Conservation (phyloP, 2,113 vertebrate genomes). For the Corapipo altera region DNA sequence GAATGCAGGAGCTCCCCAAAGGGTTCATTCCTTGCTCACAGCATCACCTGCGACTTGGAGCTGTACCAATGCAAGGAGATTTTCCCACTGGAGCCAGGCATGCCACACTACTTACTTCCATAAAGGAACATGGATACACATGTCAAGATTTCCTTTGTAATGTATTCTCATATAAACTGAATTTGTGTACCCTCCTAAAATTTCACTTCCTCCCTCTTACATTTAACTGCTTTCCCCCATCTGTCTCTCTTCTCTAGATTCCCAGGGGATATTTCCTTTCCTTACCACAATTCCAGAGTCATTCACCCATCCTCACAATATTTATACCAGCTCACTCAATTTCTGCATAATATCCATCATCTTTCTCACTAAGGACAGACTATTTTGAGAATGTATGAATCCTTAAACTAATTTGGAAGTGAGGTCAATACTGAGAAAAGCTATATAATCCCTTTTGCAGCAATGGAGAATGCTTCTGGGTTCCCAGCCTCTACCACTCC, state of each 20-base stretch:
- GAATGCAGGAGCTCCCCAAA: neutral
- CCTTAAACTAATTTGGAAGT: conserved; percentile 10
- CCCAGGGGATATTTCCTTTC: neutral
- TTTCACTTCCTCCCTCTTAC: neutral
- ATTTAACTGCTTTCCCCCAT: neutral
- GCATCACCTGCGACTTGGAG: neutral
- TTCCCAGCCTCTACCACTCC: neutral
- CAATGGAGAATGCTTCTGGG: neutral
- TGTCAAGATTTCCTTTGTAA: neutral
- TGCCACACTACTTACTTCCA: neutral
- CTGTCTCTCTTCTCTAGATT: neutral
- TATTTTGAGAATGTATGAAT: conserved; percentile 42
- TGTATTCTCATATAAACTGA: neutral
- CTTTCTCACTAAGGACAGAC: neutral
- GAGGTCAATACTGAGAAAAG: conserved; percentile 24
- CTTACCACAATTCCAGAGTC: neutral
- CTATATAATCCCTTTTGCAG: neutral
- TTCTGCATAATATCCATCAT: conserved; percentile 6
- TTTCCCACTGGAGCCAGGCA: neutral
- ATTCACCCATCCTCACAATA: neutral
- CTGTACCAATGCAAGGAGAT: neutral
- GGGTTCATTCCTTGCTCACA: neutral
- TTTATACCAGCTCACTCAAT: neutral
- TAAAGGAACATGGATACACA: neutral
- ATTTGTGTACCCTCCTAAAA: neutral